A percentile compares a stretch with the other conserved stretches of the same genome.
Evolutionary conservation across 92 coral and sea anemone genomes (phyloP).

Genomic region (Isaurus tuberculatus): DNA sequence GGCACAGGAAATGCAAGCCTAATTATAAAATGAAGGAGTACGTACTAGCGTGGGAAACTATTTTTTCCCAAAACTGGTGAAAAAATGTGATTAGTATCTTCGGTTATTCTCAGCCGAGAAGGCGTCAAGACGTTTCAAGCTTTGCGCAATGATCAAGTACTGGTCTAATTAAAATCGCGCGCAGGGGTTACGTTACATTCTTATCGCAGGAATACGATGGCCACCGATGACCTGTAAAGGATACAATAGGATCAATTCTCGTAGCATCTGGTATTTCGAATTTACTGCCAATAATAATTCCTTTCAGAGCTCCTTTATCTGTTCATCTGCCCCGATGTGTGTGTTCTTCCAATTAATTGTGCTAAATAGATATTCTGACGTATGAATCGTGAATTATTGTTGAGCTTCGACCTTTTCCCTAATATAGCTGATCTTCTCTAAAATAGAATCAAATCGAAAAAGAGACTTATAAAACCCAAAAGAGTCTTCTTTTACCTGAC

Average conservation of each 20-base stretch:
- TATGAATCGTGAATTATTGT: slow-evolving; percentile 23
- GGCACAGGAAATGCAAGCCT: slow-evolving; percentile 15
- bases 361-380: slow-evolving; percentile 36
- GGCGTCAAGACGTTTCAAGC: slow-evolving; percentile 40
- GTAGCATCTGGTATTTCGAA: slow-evolving; percentile 15
- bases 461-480: background rate
- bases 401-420: slow-evolving; percentile 27
- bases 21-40: slow-evolving; percentile 15
- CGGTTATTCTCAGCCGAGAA: slow-evolving; percentile 45
- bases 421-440: slow-evolving; percentile 1
- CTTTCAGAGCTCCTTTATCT: slow-evolving; percentile 33
- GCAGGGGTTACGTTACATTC: slow-evolving; percentile 28
- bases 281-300: slow-evolving; percentile 18
- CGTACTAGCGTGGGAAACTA: slow-evolving; percentile 40
- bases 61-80: slow-evolving; percentile 32
- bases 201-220: background rate
- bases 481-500: background rate
- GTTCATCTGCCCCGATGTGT: slow-evolving; percentile 26
- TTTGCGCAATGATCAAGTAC: slow-evolving; percentile 34
- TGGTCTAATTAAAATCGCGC: slow-evolving; percentile 38
- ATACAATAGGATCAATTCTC: background rate
- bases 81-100: slow-evolving; percentile 42
- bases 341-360: slow-evolving; percentile 39
- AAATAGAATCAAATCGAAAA: background rate
- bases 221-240: slow-evolving; percentile 21